These are phyloP conservation scores for Paradisaea rubra DNA, from an alignment of 2,113 vertebrate species.

Conservation along the genomic window DNA sequence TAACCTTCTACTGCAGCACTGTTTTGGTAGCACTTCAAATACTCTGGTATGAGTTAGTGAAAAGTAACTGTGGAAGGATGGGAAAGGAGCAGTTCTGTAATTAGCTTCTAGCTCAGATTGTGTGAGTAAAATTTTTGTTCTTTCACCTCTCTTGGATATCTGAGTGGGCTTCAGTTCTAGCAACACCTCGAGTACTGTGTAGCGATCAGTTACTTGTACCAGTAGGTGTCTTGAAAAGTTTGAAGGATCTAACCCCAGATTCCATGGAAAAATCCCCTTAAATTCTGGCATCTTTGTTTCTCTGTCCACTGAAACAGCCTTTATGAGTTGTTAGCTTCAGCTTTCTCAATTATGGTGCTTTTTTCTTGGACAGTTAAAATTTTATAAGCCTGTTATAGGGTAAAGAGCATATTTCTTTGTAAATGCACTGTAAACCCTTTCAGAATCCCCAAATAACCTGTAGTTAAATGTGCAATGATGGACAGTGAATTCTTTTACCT, in stretches of 20 bases:
- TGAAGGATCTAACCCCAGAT: background rate
- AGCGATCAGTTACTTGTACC: background rate
- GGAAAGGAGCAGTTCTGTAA: background rate
- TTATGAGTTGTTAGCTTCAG: background rate
- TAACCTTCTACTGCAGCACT: background rate
- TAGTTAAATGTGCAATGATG: background rate
- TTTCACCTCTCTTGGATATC: background rate
- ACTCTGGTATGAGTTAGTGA: fast-evolving
- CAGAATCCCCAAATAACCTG: background rate
- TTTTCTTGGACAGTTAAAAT: background rate
- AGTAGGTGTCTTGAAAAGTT: background rate
- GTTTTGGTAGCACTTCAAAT: background rate
- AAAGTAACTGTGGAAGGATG: background rate
- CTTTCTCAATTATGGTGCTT: background rate
- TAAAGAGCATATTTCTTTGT: background rate
- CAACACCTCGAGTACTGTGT: fast-evolving
- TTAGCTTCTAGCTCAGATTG: background rate
- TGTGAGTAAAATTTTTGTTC: background rate
- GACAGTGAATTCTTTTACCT: background rate
- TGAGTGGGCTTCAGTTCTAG: background rate
- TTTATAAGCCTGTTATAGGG: background rate
- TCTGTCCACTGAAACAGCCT: background rate
- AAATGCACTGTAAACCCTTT: background rate
- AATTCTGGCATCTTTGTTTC: background rate
- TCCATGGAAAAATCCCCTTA: background rate